A percentile compares a stretch with the other conserved stretches of the same genome.
Conservation (phyloP, 2,797 vertebrate species). For the Adelosebastes latens region DNA sequence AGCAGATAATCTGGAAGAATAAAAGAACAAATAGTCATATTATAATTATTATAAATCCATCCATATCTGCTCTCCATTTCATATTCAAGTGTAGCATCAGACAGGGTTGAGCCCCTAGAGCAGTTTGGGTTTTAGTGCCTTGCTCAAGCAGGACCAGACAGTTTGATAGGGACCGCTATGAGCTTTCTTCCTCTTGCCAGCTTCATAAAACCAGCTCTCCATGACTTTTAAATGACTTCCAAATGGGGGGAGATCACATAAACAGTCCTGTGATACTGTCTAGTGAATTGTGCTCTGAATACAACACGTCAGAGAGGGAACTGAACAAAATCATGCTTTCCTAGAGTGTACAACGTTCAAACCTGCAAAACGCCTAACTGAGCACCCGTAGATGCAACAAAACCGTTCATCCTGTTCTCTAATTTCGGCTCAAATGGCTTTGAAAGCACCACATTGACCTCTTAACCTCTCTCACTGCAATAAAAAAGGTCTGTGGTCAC, state of each 20-base stretch:
- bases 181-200: not conserved
- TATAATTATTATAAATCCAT: not conserved
- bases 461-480: not conserved
- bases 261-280: not conserved
- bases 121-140: not conserved
- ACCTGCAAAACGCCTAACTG: not conserved
- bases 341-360: not conserved
- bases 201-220: slow-evolving; percentile 12
- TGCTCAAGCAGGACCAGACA: not conserved
- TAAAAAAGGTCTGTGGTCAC: slow-evolving; percentile 18
- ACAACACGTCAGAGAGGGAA: not conserved
- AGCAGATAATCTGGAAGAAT: not conserved
- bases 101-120: not conserved
- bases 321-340: slow-evolving; percentile 2
- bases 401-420: slow-evolving; percentile 32
- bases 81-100: not conserved
- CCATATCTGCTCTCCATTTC: not conserved
- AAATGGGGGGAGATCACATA: slow-evolving; percentile 5
- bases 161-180: not conserved
- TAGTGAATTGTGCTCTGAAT: not conserved
- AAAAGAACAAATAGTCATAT: not conserved
- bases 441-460: slow-evolving; percentile 10
- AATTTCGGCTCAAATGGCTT: not conserved
- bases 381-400: not conserved
- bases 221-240: not conserved